phyloP scores from a whole-genome alignment of 1,140 invertebrate genomes.

The Piezodorus guildinii region DNA sequence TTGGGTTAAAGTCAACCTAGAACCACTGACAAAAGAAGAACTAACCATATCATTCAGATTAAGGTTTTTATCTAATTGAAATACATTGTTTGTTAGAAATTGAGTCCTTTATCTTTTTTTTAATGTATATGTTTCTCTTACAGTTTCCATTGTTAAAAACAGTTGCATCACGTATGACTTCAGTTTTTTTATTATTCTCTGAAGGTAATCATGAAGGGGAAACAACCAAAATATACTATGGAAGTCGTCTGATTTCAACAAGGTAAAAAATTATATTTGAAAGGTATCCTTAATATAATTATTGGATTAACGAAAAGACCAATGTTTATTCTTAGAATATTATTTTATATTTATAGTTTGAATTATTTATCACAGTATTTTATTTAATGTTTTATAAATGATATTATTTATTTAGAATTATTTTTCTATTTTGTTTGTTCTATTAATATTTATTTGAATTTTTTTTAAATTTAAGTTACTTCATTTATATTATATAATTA shows the following conservation, averaged over 20 bases:
- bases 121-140: conserved; percentile 20
- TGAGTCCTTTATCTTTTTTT: neutral
- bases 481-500: too few species aligned
- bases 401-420: too few species aligned
- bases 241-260: conserved; percentile 56
- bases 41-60: conserved; percentile 51
- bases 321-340: too few species aligned
- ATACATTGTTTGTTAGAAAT: neutral
- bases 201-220: conserved; percentile 45
- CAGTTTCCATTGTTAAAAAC: conserved; percentile 62
- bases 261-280: conserved; percentile 23
- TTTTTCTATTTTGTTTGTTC: too few species aligned
- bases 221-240: conserved; percentile 32
- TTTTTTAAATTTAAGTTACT: too few species aligned
- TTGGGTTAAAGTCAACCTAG: conserved; percentile 67
- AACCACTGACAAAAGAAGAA: conserved; percentile 64
- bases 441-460: too few species aligned
- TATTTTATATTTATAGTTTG: too few species aligned
- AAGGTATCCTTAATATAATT: neutral
- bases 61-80: conserved; percentile 26
- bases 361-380: too few species aligned
- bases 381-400: too few species aligned
- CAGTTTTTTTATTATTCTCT: conserved; percentile 73
- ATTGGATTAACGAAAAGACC: too few species aligned
- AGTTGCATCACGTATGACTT: conserved; percentile 62